Conservation (phyloP, 2,797 vertebrate species). For the Gephyroberyx darwinii region DNA sequence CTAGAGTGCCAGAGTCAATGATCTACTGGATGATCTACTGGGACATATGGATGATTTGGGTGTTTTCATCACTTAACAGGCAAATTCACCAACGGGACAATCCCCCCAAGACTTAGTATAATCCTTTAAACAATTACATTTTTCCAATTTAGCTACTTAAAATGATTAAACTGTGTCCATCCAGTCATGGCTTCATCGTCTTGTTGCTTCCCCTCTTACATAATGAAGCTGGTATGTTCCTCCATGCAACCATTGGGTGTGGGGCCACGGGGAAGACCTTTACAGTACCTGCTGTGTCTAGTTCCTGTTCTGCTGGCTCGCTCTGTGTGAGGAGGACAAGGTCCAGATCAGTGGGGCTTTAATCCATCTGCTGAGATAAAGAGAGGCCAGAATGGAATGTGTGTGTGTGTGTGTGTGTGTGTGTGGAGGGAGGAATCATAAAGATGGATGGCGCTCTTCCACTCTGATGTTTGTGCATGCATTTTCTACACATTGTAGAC, state of each 20-base stretch:
- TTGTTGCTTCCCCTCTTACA: neutral
- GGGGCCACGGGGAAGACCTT: conserved; percentile 32
- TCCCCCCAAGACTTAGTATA: neutral
- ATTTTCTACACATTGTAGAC: neutral
- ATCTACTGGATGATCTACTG: too few relatives aligned
- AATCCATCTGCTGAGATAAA: conserved; percentile 54
- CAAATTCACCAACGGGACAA: neutral
- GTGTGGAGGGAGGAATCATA: neutral
- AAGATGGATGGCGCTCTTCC: neutral
- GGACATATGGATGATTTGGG: too few relatives aligned
- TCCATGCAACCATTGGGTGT: neutral
- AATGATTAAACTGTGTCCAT: neutral
- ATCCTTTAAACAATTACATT: neutral
- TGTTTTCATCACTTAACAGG: too few relatives aligned
- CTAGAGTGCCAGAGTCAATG: too few relatives aligned
- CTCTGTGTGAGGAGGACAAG: conserved; percentile 35
- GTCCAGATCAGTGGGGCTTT: conserved; percentile 43
- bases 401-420: conserved; percentile 11
- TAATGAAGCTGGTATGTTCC: conserved; percentile 4
- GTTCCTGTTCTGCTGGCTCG: conserved; percentile 45
- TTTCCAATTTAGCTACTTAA: neutral
- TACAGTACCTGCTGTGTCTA: conserved; percentile 19
- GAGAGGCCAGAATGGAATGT: conserved; percentile 12
- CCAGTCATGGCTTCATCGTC: neutral
- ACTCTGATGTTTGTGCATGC: neutral